phyloP scores from a whole-genome alignment of 1,140 invertebrate genomes.

The Heliconius melpomene region DNA sequence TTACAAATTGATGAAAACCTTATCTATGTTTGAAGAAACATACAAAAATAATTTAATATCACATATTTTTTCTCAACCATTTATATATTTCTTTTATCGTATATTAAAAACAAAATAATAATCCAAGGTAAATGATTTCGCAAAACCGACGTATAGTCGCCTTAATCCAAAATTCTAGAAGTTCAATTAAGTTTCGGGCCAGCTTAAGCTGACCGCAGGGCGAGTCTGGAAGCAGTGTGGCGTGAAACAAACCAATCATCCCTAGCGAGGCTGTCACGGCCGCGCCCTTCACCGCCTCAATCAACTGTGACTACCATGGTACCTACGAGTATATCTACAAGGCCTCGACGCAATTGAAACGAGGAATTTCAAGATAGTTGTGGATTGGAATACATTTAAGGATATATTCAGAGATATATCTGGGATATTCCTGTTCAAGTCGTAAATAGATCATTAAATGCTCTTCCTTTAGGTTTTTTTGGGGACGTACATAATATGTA shows the following conservation, averaged over 20 bases:
- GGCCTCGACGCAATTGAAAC: background rate
- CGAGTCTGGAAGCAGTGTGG: slow-evolving; percentile 13
- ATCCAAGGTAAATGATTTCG: background rate
- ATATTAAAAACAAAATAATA: background rate
- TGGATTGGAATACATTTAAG: too few species aligned
- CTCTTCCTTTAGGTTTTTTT: too few species aligned
- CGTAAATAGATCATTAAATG: too few species aligned
- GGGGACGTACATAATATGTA: too few species aligned
- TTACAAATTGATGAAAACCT: too few species aligned
- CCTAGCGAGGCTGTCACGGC: slow-evolving; percentile 23
- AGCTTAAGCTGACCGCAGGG: slow-evolving; percentile 18
- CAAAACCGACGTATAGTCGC: background rate
- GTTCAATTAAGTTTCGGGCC: slow-evolving; percentile 24
- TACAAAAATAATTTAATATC: too few species aligned
- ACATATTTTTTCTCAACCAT: background rate
- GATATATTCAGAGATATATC: too few species aligned
- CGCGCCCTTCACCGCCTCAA: slow-evolving; percentile 31
- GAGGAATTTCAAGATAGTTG: too few species aligned
- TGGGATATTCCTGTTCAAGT: too few species aligned
- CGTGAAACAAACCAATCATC: slow-evolving; percentile 39
- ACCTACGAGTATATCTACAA: background rate
- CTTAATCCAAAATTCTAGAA: slow-evolving; percentile 2
- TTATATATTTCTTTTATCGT: background rate
- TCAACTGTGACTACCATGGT: slow-evolving; percentile 27
- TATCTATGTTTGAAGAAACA: too few species aligned